Conservation (phyloP, 2,888 invertebrate genomes). For the Alentia gelatinosa region DNA sequence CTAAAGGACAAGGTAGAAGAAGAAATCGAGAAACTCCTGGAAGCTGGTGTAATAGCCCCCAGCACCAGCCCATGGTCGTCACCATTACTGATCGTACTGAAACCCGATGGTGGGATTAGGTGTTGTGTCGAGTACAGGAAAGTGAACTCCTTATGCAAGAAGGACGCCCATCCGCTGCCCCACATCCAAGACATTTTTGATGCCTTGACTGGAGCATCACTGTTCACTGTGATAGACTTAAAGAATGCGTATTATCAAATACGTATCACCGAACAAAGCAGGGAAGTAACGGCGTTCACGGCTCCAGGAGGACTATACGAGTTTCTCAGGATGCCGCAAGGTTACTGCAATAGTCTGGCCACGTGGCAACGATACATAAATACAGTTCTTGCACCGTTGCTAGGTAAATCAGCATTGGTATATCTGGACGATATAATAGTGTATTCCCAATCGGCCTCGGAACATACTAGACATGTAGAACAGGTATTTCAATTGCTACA, state of each 20-base stretch:
- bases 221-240: neutral
- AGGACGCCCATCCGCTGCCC: neutral
- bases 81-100: neutral
- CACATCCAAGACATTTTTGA: neutral
- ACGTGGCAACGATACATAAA: neutral
- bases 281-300: neutral
- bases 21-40: neutral
- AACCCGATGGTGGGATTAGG: neutral
- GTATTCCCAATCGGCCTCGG: neutral
- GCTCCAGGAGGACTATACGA: neutral
- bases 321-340: neutral
- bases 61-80: neutral
- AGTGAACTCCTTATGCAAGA: neutral
- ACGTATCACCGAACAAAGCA: neutral
- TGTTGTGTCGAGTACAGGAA: neutral
- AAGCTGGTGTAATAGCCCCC: neutral
- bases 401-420: neutral
- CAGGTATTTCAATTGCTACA: neutral
- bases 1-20: neutral
- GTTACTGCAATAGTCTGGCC: neutral
- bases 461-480: neutral
- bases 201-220: neutral
- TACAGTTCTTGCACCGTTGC: neutral
- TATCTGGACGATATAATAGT: neutral
- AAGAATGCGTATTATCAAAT: neutral